These are phyloP conservation scores for Hybognathus amarus DNA, from an alignment of 2,797 vertebrate species.

Conservation along the genomic window DNA sequence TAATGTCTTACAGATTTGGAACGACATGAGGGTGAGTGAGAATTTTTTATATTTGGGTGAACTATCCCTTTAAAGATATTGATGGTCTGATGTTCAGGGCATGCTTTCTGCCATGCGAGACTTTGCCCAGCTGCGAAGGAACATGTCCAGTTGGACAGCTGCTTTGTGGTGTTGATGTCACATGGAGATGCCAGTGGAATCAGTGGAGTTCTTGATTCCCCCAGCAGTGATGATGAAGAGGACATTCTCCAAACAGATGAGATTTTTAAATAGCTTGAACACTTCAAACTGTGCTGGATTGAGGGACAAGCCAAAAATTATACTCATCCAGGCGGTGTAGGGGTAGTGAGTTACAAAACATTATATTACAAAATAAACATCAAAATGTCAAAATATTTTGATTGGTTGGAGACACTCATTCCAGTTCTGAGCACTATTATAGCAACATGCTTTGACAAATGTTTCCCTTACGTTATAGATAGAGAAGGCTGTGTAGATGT, in stretches of 20 bases:
- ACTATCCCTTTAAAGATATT: background rate
- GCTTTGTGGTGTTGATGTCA: conserved; percentile 81
- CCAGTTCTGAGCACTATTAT: background rate
- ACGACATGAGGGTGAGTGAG: too few species aligned
- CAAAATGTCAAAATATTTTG: background rate
- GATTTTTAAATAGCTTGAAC: conserved; percentile 70
- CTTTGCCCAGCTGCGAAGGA: conserved; percentile 70
- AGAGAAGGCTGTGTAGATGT: conserved; percentile 32
- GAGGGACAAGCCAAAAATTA: conserved; percentile 75
- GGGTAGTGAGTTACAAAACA: conserved; percentile 66
- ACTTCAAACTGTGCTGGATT: conserved; percentile 67
- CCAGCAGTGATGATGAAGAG: background rate
- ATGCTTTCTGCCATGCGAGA: conserved; percentile 64
- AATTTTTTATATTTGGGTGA: too few species aligned
- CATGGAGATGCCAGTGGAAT: conserved; percentile 71
- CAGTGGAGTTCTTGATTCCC: conserved; percentile 56
- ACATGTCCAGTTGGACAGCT: conserved; percentile 75
- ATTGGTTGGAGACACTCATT: background rate
- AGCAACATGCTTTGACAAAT: background rate
- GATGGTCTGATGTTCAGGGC: conserved; percentile 58
- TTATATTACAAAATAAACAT: background rate
- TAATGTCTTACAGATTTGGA: too few species aligned
- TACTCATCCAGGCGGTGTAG: conserved; percentile 78
- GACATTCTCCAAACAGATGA: conserved; percentile 65
- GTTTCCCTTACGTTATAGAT: conserved; percentile 25